phyloP scores from a whole-genome alignment of 2,888 invertebrate species.

The Sesia bembeciformis region DNA sequence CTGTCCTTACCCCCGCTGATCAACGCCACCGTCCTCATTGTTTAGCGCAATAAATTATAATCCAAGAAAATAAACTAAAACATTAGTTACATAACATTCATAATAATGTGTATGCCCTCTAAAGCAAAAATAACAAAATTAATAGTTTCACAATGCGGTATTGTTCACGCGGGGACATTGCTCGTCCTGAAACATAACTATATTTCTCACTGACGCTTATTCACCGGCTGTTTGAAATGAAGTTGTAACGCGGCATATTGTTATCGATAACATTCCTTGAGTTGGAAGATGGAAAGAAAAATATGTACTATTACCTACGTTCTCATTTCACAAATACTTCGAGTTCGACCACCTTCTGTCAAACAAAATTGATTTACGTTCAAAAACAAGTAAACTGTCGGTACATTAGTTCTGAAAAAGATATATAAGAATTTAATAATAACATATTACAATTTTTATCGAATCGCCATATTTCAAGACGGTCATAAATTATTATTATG shows the following conservation, averaged over 20 bases:
- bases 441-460: too few relatives aligned
- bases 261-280: constrained; percentile 58
- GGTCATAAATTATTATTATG: too few relatives aligned
- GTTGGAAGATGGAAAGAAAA: constrained; percentile 35
- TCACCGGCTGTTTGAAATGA: constrained; percentile 24
- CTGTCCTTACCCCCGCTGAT: constrained; percentile 99
- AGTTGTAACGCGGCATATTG: constrained; percentile 15
- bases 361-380: constrained; percentile 17
- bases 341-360: constrained; percentile 16
- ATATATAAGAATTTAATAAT: too few relatives aligned
- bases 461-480: too few relatives aligned
- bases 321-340: too few relatives aligned
- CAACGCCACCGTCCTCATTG: constrained; percentile 90
- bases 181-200: constrained; percentile 4
- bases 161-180: constrained; percentile 39
- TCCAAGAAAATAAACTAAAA: constrained; percentile 24
- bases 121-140: constrained; percentile 32
- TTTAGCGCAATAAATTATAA: constrained; percentile 26
- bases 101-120: constrained; percentile 43
- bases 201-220: constrained; percentile 17
- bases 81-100: constrained; percentile 65
- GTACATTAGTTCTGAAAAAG: neutral
- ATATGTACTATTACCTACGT: constrained; percentile 6
- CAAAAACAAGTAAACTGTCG: constrained; percentile 3
- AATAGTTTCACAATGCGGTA: constrained; percentile 33